These are phyloP conservation scores for Trematomus loennbergii DNA, from an alignment of 2,113 vertebrate species.

Conservation along the genomic window DNA sequence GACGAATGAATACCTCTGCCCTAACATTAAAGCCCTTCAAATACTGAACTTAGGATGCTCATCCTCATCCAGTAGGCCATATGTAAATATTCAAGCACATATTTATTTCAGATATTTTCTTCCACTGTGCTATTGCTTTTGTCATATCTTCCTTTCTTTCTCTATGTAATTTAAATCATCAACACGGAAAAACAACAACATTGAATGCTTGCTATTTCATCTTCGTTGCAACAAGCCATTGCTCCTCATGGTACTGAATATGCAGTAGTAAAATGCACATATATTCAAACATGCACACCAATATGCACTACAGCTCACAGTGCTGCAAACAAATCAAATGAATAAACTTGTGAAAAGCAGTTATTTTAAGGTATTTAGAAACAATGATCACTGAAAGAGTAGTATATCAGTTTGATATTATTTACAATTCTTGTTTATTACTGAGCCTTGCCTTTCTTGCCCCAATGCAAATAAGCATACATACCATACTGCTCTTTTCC, in stretches of 20 bases:
- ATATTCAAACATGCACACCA: background rate
- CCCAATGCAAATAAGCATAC: background rate
- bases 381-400: conserved; percentile 5
- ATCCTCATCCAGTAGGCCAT: background rate
- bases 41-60: too few species aligned
- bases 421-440: conserved; percentile 27
- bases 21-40: background rate
- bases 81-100: background rate
- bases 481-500: conserved; percentile 1
- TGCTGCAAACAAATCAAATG: background rate
- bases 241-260: background rate
- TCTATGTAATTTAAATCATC: conserved; percentile 11
- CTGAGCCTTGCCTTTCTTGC: background rate
- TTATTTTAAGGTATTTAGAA: background rate
- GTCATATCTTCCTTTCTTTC: background rate
- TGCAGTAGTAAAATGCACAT: background rate
- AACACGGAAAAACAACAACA: background rate
- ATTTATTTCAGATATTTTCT: background rate
- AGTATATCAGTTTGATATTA: background rate
- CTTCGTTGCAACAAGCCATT: background rate
- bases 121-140: background rate
- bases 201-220: background rate
- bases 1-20: background rate
- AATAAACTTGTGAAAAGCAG: background rate
- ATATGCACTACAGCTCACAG: background rate